phyloP scores from a whole-genome alignment of 2,888 invertebrate species.

The Pollenia griseotomentosa region DNA sequence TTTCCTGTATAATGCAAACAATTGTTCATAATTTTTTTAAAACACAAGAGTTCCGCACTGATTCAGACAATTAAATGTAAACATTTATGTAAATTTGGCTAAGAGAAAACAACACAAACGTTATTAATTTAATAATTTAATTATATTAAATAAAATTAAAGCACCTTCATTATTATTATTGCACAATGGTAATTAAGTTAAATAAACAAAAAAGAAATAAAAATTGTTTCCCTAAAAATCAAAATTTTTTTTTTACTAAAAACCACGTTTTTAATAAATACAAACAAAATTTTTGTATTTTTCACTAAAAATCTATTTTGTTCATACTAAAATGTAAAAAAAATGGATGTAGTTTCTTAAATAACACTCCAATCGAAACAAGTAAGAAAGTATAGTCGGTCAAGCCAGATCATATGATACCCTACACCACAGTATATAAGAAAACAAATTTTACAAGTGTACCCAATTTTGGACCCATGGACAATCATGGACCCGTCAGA shows the following conservation, averaged over 20 bases:
- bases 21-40: constrained; percentile 23
- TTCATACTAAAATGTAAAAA: no score
- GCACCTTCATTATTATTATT: constrained; percentile 6
- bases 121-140: constrained; percentile 16
- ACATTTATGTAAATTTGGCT: constrained; percentile 23
- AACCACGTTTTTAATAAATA: not conserved
- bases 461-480: no score
- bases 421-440: no score
- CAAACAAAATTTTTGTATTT: no score
- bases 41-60: constrained; percentile 58
- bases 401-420: no score
- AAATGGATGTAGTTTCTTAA: no score
- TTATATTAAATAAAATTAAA: constrained; percentile 1
- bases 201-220: constrained; percentile 17
- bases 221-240: not conserved
- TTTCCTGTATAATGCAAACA: constrained; percentile 9
- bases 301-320: no score
- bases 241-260: not conserved
- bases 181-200: constrained; percentile 24
- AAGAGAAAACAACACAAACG: not conserved
- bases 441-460: no score
- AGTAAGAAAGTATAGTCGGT: no score
- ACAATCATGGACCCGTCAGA: no score
- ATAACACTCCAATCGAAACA: no score
- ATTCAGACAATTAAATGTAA: constrained; percentile 49